Evolutionary conservation across 2,888 invertebrate genomes (phyloP), one percentile per base, ranked within the genome.

Genomic region (Calliscelio sp.): DNA sequence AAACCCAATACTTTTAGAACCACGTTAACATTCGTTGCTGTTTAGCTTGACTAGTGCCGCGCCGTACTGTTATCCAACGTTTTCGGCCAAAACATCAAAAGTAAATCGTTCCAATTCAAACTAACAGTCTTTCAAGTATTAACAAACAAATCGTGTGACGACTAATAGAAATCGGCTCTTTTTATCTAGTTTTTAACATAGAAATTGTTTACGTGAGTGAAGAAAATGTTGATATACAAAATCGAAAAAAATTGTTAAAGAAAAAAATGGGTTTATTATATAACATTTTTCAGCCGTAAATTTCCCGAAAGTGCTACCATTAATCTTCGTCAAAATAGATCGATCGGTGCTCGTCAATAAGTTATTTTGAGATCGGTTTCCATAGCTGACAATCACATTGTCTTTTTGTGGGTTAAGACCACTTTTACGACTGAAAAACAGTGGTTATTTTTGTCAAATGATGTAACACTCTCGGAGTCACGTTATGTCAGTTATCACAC

Each of bases 11-110:
- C 93, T 93, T 93, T 92, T 90, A 92, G 92, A 94, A 93, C 93
- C 90, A 92, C 93, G 93, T 68, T 79, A 79, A 79, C 55, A 92
- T 87, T 90, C 90, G 91, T 91, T 91, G 92, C 94, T 94, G 89
- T 94, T 94, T 94, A 94, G 94, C 94, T 94, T 94, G 94, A 94
- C 92, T 81, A 91, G 92, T 91, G 90, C 90, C 92, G 92, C 92
- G 92, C 90, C 90, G 88, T 89, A 90, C 87, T 90, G 89, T 91
- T 91, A 75, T 89, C 87, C 89, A 84, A 86, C 79, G 35, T 51
- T 66, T 55, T 71, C 63, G 73, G 65, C 53, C 16, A 16, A 44
- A 35, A 16, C 11, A 51, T 44, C 41, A 25, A 49, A 46, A 61
- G 68, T 70, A 41, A 35, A n/a, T n/a, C n/a, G n/a, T n/a, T n/a